Evolutionary conservation across 2,113 vertebrate species (phyloP), one percentile per base, ranked within the genome.

Genomic region (Aviceda subcristata): DNA sequence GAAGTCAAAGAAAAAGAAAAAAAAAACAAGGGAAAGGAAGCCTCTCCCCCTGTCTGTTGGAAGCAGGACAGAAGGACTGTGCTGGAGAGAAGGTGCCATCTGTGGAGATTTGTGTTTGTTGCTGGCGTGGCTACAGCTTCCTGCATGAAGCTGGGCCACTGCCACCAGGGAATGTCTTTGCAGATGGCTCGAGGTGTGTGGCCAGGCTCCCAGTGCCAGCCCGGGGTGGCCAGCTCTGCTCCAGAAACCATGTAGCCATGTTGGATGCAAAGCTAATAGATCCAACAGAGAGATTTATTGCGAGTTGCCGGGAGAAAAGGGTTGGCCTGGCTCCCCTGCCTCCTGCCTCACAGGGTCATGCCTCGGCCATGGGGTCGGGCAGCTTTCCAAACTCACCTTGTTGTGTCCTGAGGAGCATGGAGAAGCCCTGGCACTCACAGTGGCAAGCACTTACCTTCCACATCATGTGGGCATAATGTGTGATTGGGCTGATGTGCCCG

Each of bases 141-240:
- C 71, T 78, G 56, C 2, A 1, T 55, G 86, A 82, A 60, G 39
- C 66, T 48, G 66, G 60, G 56, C 39, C 71, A 43, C 71, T 0
- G 1, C 46, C 0, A 7, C 32, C 0, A 1, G 41, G 66, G 19
- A 85, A 62, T 69, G 71, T 83, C 76, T 79, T 23, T 22, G 32
- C 76, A 90, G 89, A 86, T 84, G 90, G 82, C 73, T 80, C 16
- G 6, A 90, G 73, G 62, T 94, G 82, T 80, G 73, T 96, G 90
- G 77, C 77, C 41, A 53, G 30, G 46, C 60, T 90, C 46, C 41
- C 1, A 1, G 34, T 94, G 81, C 73, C 77, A 92, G 62, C 36
- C 46, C 0, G 4, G 57, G 81, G 72, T 87, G 77, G 67, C 45
- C 67, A 84, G 34, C 51, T 83, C 26, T 3, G 3, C 45, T 94